These are phyloP conservation scores for Ptychodera flava DNA, from an alignment of 35 echinoderm and acorn worm species.

Conservation along the genomic window DNA sequence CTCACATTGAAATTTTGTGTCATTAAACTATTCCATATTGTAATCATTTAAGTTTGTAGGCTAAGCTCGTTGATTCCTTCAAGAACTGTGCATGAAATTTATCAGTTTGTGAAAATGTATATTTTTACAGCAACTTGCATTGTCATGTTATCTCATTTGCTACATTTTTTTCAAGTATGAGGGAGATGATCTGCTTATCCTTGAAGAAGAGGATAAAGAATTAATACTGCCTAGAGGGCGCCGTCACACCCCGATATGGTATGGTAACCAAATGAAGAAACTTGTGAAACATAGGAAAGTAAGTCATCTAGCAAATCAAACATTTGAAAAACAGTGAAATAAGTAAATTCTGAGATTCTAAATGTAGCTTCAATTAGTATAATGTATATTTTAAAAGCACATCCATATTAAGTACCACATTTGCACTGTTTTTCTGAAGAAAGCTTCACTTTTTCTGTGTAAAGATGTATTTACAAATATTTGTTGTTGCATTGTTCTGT, in stretches of 20 bases:
- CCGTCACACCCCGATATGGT: slow-evolving; percentile 71
- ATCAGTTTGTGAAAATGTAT: too few relatives aligned
- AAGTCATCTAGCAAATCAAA: background rate
- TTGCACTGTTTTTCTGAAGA: background rate
- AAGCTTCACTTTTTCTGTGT: slow-evolving; percentile 16
- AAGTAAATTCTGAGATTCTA: background rate
- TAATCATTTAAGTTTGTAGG: too few relatives aligned
- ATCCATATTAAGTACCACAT: background rate
- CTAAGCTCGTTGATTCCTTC: too few relatives aligned
- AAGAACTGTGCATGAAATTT: too few relatives aligned
- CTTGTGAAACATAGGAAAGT: slow-evolving; percentile 83
- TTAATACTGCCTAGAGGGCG: slow-evolving; percentile 15
- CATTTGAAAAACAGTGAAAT: background rate
- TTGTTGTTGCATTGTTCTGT: background rate
- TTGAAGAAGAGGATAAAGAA: background rate
- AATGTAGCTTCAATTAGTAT: background rate
- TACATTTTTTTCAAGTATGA: too few relatives aligned
- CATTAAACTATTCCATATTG: too few relatives aligned
- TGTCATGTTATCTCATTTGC: too few relatives aligned
- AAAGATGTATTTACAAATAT: slow-evolving; percentile 4
- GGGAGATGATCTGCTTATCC: background rate
- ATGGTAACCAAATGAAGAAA: slow-evolving; percentile 86
- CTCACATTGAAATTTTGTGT: too few relatives aligned
- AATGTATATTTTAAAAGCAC: background rate
- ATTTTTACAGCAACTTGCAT: too few relatives aligned